phyloP scores from a whole-genome alignment of 1,140 invertebrate genomes.

The Triops cancriformis region DNA sequence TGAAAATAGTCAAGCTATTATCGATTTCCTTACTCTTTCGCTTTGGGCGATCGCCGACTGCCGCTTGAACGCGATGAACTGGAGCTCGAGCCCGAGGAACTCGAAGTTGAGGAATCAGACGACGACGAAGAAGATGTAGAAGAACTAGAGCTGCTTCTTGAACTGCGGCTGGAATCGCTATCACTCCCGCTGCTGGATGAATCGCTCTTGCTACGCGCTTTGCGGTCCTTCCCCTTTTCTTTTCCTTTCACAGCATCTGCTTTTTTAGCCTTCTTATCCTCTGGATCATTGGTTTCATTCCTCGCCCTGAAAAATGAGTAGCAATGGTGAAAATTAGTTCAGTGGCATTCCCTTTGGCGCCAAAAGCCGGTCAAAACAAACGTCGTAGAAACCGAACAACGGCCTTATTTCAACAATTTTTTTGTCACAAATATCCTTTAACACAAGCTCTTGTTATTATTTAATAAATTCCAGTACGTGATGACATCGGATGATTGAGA shows the following conservation, averaged over 20 bases:
- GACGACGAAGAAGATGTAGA: slow-evolving; percentile 54
- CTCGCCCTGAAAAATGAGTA: neutral
- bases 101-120: slow-evolving; percentile 52
- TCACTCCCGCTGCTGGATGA: slow-evolving; percentile 65
- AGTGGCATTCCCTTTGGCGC: neutral
- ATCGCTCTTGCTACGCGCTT: slow-evolving; percentile 54
- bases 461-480: no score
- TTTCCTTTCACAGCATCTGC: slow-evolving; percentile 56
- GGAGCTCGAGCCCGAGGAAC: slow-evolving; percentile 47
- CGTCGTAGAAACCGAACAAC: neutral
- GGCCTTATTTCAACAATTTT: no score
- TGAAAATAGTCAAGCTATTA: slow-evolving; percentile 21
- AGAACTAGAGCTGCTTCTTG: slow-evolving; percentile 54
- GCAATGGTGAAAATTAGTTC: neutral
- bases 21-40: slow-evolving; percentile 46
- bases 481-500: neutral
- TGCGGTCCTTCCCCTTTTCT: slow-evolving; percentile 53
- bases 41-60: slow-evolving; percentile 20
- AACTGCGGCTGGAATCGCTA: slow-evolving; percentile 56
- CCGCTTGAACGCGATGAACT: slow-evolving; percentile 36
- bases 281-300: neutral
- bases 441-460: neutral
- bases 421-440: neutral
- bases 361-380: slow-evolving; percentile 5
- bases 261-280: neutral